Conservation (phyloP, 2,888 invertebrate species). For the Drosophila nigricruria region DNA sequence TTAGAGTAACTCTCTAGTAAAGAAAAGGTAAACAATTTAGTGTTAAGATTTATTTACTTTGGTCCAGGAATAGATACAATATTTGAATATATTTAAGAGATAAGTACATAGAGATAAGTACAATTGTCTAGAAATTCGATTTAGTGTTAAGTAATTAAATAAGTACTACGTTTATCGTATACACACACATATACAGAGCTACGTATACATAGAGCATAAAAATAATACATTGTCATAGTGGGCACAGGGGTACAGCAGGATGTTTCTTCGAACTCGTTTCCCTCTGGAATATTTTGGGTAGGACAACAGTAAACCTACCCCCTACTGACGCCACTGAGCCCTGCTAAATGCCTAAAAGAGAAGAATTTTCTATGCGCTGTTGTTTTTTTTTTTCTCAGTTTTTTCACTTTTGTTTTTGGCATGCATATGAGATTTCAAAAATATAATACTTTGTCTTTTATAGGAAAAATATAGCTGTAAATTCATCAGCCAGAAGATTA, state of each 20-base stretch:
- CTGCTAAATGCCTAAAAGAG: slow-evolving; percentile 42
- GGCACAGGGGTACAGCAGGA: slow-evolving; percentile 10
- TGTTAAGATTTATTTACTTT: slow-evolving; percentile 42
- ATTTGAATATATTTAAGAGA: slow-evolving; percentile 11
- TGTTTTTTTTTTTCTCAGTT: slow-evolving; percentile 12
- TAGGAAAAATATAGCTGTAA: slow-evolving; percentile 33
- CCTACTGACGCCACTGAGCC: not conserved
- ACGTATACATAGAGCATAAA: slow-evolving; percentile 16
- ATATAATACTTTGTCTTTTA: slow-evolving; percentile 66
- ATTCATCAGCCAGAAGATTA: not conserved
- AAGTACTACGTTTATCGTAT: slow-evolving; percentile 29
- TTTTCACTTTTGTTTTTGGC: slow-evolving; percentile 51
- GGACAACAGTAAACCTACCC: not conserved
- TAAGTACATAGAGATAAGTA: slow-evolving; percentile 38
- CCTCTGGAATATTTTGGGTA: slow-evolving; percentile 4
- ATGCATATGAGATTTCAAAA: slow-evolving; percentile 64
- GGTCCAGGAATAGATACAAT: slow-evolving; percentile 26
- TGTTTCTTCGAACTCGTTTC: not conserved
- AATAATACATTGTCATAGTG: slow-evolving; percentile 23
- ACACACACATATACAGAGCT: slow-evolving; percentile 1
- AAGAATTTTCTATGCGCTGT: slow-evolving; percentile 23
- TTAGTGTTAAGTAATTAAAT: slow-evolving; percentile 22
- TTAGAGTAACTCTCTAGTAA: not conserved
- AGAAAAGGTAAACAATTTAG: not conserved
- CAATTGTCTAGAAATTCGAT: slow-evolving; percentile 38